These are phyloP conservation scores for Athrips mouffetella DNA, from an alignment of 2,888 invertebrate genomes.

Conservation along the genomic window DNA sequence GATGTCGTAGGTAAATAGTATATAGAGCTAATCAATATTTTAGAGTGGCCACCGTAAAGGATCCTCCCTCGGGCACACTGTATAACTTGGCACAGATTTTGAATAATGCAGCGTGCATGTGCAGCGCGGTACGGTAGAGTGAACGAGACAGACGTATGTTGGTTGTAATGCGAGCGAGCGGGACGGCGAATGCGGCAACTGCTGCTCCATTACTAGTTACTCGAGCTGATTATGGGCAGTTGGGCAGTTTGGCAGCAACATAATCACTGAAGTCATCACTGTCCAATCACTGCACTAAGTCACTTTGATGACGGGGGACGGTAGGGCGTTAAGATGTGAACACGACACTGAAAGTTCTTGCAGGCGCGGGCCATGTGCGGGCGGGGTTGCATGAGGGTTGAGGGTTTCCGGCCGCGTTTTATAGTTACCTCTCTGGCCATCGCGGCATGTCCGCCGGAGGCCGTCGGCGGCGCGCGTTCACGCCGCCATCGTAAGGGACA, in stretches of 20 bases:
- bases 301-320: background rate
- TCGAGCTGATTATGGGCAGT: conserved; percentile 19
- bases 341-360: no score
- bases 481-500: conserved; percentile 74
- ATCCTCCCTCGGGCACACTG: conserved; percentile 29
- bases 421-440: conserved; percentile 83
- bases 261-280: conserved; percentile 22
- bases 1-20: background rate
- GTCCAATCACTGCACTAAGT: conserved; percentile 16
- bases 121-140: conserved; percentile 50
- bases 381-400: conserved; percentile 55
- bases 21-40: conserved; percentile 25
- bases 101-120: conserved; percentile 62
- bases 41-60: conserved; percentile 19
- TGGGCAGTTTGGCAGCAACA: conserved; percentile 23
- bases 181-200: conserved; percentile 58
- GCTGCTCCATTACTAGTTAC: conserved; percentile 26
- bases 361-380: conserved; percentile 22
- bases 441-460: conserved; percentile 83
- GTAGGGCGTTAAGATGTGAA: no score
- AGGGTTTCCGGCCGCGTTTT: conserved; percentile 50
- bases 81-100: conserved; percentile 42
- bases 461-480: conserved; percentile 77
- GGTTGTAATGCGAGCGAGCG: conserved; percentile 42
- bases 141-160: conserved; percentile 44